Conservation (phyloP, 2,113 vertebrate species). For the Platichthys stellatus region DNA sequence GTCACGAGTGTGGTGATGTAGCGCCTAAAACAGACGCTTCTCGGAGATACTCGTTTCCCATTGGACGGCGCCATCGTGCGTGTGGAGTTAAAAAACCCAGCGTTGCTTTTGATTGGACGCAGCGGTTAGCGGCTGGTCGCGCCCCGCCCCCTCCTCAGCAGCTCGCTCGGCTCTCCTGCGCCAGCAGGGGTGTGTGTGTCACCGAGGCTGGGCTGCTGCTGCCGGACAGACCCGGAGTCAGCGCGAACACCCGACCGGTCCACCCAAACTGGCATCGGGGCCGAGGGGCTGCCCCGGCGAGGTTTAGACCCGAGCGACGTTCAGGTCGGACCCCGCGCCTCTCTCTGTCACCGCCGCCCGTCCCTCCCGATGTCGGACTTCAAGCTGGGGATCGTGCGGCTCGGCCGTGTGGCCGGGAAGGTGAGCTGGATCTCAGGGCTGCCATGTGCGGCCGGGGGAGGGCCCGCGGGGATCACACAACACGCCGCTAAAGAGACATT, state of each 20-base stretch:
- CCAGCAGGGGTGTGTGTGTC: slow-evolving; percentile 82
- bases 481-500: slow-evolving; percentile 14
- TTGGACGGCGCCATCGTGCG: slow-evolving; percentile 50
- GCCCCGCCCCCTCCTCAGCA: slow-evolving; percentile 45
- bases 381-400: slow-evolving; percentile 94
- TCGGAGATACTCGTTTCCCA: slow-evolving; percentile 21
- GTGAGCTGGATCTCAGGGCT: slow-evolving; percentile 83
- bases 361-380: slow-evolving; percentile 91
- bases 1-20: slow-evolving; percentile 61
- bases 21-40: slow-evolving; percentile 37
- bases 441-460: slow-evolving; percentile 84
- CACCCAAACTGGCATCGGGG: slow-evolving; percentile 70
- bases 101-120: slow-evolving; percentile 65
- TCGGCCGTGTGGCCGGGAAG: slow-evolving; percentile 98
- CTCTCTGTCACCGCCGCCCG: slow-evolving; percentile 43
- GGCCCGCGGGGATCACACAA: slow-evolving; percentile 67
- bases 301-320: slow-evolving; percentile 35
- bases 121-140: slow-evolving; percentile 7
- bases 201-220: slow-evolving; percentile 72
- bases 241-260: slow-evolving; percentile 59
- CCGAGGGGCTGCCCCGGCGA: slow-evolving; percentile 75
- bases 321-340: slow-evolving; percentile 50
- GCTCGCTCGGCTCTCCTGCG: slow-evolving; percentile 72
- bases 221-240: slow-evolving; percentile 73
- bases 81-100: slow-evolving; percentile 4